A percentile compares a stretch with the other conserved stretches of the same genome.
phyloP scores from a whole-genome alignment of 2,888 invertebrate genomes.

The Cantharis rufa region DNA sequence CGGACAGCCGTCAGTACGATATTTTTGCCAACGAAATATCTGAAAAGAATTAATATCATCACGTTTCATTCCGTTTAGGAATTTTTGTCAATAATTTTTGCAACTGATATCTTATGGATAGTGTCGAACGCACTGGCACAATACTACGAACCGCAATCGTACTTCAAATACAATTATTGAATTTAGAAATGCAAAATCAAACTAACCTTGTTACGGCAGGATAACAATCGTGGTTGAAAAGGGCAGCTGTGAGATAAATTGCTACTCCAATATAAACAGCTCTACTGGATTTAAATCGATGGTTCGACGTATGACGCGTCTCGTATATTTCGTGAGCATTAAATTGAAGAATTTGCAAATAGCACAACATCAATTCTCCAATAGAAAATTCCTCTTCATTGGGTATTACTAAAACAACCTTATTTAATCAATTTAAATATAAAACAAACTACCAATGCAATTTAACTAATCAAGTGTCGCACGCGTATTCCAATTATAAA shows the following conservation, averaged over 20 bases:
- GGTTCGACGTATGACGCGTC: slow-evolving; percentile 61
- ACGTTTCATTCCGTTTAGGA: too few relatives aligned
- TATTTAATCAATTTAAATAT: neutral
- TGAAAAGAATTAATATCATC: slow-evolving; percentile 42
- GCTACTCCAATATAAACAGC: slow-evolving; percentile 69
- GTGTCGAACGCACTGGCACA: too few relatives aligned
- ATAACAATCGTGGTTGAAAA: slow-evolving; percentile 85
- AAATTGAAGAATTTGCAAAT: slow-evolving; percentile 79
- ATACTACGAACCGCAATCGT: too few relatives aligned
- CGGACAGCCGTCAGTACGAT: slow-evolving; percentile 72
- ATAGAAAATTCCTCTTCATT: slow-evolving; percentile 63
- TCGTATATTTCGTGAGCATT: slow-evolving; percentile 86
- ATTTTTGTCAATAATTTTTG: too few relatives aligned
- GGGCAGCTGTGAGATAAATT: slow-evolving; percentile 74
- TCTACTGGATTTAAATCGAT: slow-evolving; percentile 59
- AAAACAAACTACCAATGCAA: too few relatives aligned
- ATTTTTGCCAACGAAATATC: slow-evolving; percentile 75
- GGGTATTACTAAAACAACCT: slow-evolving; percentile 42
- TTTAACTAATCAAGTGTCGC: too few relatives aligned
- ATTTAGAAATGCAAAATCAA: too few relatives aligned
- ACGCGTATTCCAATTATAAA: too few relatives aligned
- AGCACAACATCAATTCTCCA: slow-evolving; percentile 68
- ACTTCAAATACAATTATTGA: too few relatives aligned
- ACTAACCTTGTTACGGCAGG: slow-evolving; percentile 68
- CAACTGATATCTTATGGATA: too few relatives aligned